Evolutionary conservation across 1,140 invertebrate genomes (phyloP).

Genomic region (Carposina sasakii): DNA sequence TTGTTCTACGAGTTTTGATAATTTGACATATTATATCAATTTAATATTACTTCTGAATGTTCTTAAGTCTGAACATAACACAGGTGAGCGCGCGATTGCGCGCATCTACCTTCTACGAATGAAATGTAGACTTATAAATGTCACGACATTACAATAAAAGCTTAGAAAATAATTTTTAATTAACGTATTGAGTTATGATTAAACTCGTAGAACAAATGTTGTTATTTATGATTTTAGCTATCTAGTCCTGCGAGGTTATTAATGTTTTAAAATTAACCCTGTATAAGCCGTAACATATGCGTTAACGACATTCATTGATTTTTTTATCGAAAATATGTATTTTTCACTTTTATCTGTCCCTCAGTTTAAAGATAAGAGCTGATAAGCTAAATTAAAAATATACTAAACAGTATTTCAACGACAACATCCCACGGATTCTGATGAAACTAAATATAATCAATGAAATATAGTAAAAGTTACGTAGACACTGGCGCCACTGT

Average conservation of each 20-base stretch:
- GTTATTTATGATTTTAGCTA: constrained; percentile 26
- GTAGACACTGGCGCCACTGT: too few relatives aligned
- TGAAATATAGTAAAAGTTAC: neutral
- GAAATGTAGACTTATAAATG: neutral
- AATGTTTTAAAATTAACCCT: constrained; percentile 20
- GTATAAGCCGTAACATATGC: constrained; percentile 16
- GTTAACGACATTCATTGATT: neutral
- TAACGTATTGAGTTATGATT: neutral
- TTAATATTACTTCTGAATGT: too few relatives aligned
- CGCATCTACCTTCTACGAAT: neutral
- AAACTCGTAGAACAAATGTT: constrained; percentile 9
- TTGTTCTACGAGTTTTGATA: too few relatives aligned
- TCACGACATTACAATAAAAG: neutral
- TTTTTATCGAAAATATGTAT: constrained; percentile 22
- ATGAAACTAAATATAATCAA: neutral
- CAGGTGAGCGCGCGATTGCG: too few relatives aligned
- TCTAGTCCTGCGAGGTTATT: constrained; percentile 25
- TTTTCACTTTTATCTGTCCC: constrained; percentile 36
- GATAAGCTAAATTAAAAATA: constrained; percentile 43
- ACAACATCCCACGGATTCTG: constrained; percentile 15
- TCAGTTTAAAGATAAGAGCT: constrained; percentile 35
- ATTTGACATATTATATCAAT: too few relatives aligned
- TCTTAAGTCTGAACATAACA: too few relatives aligned
- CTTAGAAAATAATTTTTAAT: neutral
- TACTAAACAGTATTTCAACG: constrained; percentile 24